Evolutionary conservation across 2,113 vertebrate genomes (phyloP).

Genomic region (Anguilla japonica): DNA sequence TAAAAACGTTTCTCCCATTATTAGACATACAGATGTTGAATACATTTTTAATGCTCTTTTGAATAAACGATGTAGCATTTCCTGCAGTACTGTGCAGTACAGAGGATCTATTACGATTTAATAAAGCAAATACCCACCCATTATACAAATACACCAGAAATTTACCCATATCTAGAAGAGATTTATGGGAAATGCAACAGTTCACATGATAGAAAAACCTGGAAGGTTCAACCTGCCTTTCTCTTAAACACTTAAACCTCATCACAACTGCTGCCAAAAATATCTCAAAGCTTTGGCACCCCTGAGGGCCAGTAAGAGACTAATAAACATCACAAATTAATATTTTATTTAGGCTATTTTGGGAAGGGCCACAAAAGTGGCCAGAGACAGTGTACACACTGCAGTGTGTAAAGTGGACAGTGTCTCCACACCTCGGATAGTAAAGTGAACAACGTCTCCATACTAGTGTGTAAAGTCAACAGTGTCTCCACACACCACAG

Average conservation of each 20-base stretch:
- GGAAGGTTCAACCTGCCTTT: background rate
- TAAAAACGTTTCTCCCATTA: background rate
- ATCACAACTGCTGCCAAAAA: background rate
- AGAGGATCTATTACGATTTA: background rate
- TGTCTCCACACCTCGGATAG: too few relatives aligned
- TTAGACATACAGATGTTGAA: background rate
- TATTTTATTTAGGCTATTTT: background rate
- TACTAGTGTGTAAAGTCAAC: too few relatives aligned
- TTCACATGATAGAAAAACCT: background rate
- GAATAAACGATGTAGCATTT: background rate
- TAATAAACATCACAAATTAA: background rate
- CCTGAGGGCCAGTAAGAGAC: background rate
- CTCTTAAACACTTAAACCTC: background rate
- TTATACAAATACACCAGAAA: background rate
- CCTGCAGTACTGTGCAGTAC: background rate
- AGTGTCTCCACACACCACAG: too few relatives aligned
- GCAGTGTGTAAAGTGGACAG: too few relatives aligned
- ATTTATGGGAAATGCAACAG: background rate
- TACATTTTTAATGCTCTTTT: background rate
- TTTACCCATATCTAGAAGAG: background rate
- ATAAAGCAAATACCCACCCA: background rate
- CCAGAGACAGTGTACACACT: background rate
- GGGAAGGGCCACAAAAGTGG: background rate
- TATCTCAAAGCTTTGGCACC: background rate
- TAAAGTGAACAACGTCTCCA: too few relatives aligned